These are phyloP conservation scores for Tetramorium bicarinatum DNA, from an alignment of 2,888 invertebrate genomes.

Conservation along the genomic window DNA sequence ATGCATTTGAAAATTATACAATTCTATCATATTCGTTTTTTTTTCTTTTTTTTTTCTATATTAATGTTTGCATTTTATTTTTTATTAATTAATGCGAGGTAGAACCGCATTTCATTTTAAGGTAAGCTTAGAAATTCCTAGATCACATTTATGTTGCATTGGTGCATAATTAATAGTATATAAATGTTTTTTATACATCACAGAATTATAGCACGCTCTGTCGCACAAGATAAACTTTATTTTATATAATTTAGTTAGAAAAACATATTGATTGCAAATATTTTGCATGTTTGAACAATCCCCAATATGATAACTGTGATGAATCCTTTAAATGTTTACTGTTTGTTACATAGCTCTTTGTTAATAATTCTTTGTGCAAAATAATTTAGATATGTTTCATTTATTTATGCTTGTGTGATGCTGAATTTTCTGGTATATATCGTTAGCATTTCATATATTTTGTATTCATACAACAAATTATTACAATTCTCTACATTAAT, in stretches of 20 bases:
- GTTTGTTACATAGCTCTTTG: background rate
- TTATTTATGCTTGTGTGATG: slow-evolving; percentile 31
- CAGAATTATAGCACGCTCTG: slow-evolving; percentile 4
- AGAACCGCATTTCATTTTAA: slow-evolving; percentile 39
- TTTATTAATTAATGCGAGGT: slow-evolving; percentile 57
- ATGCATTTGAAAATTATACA: slow-evolving; percentile 38
- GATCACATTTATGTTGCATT: slow-evolving; percentile 8
- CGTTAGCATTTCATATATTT: slow-evolving; percentile 4
- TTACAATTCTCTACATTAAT: background rate
- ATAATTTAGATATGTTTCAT: slow-evolving; percentile 19
- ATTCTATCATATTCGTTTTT: slow-evolving; percentile 41
- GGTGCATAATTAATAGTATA: background rate
- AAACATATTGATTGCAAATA: slow-evolving; percentile 29
- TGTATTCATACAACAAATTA: slow-evolving; percentile 17
- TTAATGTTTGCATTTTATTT: slow-evolving; percentile 57
- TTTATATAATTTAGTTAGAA: slow-evolving; percentile 29
- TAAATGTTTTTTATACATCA: background rate
- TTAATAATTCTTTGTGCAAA: slow-evolving; percentile 26
- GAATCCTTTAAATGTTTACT: background rate
- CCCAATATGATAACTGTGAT: slow-evolving; percentile 3
- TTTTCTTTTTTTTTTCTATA: slow-evolving; percentile 9
- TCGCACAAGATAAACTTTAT: slow-evolving; percentile 10
- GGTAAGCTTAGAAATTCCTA: slow-evolving; percentile 63
- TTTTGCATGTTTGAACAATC: slow-evolving; percentile 17
- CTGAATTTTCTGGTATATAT: slow-evolving; percentile 6